phyloP scores from a whole-genome alignment of 2,113 vertebrate genomes.

The Spizaetus ornatus region DNA sequence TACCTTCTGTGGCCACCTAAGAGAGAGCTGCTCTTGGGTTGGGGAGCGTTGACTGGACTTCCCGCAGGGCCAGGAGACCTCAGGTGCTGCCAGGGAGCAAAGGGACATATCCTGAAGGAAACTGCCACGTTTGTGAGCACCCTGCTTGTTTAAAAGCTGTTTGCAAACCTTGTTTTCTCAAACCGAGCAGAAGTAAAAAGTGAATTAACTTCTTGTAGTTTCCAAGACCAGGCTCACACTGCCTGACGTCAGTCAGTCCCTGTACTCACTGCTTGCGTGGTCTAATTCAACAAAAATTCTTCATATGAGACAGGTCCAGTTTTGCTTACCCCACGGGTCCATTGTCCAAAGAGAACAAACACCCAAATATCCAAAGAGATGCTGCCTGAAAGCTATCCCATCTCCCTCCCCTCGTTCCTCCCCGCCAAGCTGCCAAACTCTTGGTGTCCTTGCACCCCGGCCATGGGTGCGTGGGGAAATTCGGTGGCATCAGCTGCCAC shows the following conservation, averaged over 20 bases:
- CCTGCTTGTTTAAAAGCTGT: not conserved
- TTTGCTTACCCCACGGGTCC: not conserved
- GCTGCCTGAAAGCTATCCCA: not conserved
- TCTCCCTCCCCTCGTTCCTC: fast-evolving
- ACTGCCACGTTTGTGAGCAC: fast-evolving
- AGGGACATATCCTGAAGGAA: not conserved
- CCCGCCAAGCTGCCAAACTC: fast-evolving
- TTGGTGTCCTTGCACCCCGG: not conserved
- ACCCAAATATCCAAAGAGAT: not conserved
- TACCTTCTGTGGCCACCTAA: not conserved
- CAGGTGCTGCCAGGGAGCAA: not conserved
- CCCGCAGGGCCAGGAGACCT: not conserved
- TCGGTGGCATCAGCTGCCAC: not conserved
- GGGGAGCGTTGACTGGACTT: not conserved
- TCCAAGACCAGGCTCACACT: not conserved
- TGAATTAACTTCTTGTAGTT: not conserved
- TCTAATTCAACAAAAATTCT: not conserved
- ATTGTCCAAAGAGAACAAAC: not conserved
- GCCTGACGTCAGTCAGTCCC: not conserved
- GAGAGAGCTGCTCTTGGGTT: not conserved
- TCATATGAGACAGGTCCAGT: not conserved
- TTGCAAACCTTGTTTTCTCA: not conserved
- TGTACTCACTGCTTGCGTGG: not conserved
- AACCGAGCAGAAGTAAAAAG: not conserved
- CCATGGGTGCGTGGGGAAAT: fast-evolving